phyloP scores from a whole-genome alignment of 2,113 vertebrate species.

The Alouatta palliata region DNA sequence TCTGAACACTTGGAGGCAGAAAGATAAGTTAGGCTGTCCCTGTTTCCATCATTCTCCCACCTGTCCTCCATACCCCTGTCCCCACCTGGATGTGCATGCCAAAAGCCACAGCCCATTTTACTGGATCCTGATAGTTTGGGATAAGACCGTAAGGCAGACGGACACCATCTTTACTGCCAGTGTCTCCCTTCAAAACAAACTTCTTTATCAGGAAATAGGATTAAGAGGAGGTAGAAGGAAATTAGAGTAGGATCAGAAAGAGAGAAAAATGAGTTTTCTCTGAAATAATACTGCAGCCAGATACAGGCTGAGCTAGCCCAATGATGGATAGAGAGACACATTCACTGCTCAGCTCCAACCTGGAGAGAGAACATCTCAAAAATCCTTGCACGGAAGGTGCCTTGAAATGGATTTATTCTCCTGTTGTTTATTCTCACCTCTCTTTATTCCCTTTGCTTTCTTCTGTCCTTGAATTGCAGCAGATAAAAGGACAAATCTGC shows the following conservation, averaged over 20 bases:
- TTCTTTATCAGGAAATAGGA: background rate
- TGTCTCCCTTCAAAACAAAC: background rate
- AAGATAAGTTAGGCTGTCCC: no score
- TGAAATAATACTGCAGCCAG: background rate
- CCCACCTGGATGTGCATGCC: background rate
- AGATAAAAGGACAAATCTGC: slow-evolving; percentile 19
- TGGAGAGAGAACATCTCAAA: background rate
- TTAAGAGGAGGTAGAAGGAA: background rate
- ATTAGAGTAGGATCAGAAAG: background rate
- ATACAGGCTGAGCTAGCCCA: background rate
- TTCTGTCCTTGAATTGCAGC: slow-evolving; percentile 43
- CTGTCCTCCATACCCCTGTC: fast-evolving
- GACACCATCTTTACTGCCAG: background rate
- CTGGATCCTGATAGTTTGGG: background rate
- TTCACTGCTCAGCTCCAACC: background rate
- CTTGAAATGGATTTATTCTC: background rate
- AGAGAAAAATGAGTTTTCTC: background rate
- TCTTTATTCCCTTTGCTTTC: background rate
- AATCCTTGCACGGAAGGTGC: background rate
- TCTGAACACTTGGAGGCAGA: background rate
- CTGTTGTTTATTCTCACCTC: background rate
- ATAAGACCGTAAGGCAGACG: background rate
- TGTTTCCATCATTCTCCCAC: background rate
- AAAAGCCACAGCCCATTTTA: fast-evolving
- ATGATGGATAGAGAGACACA: background rate